phyloP scores from a whole-genome alignment of 2,888 invertebrate species.

The Stenotaenia linearis region DNA sequence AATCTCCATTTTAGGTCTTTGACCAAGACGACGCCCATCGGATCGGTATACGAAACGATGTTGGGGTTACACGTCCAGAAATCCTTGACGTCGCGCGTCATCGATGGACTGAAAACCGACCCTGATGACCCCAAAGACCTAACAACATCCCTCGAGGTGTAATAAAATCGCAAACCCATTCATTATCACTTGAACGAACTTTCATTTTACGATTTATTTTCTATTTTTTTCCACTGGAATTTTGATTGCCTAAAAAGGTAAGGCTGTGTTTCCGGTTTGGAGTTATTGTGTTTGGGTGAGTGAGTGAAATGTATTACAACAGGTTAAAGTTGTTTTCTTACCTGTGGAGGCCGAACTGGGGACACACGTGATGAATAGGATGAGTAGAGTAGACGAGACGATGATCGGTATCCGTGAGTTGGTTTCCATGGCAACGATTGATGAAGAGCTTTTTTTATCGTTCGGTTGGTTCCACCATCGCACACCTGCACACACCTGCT shows the following conservation, averaged over 20 bases:
- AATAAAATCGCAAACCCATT: neutral
- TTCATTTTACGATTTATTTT: neutral
- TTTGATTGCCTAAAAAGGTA: neutral
- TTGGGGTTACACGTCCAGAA: neutral
- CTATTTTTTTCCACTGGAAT: neutral
- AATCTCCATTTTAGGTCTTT: constrained; percentile 24
- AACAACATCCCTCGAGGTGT: neutral
- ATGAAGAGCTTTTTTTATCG: neutral
- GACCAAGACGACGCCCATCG: constrained; percentile 13
- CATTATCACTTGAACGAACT: neutral
- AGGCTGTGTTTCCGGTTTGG: neutral
- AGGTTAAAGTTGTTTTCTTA: neutral
- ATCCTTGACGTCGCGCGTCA: constrained; percentile 21
- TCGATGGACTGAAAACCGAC: constrained; percentile 16
- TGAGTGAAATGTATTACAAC: neutral
- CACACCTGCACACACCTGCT: constrained; percentile 13
- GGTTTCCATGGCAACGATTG: constrained; percentile 1
- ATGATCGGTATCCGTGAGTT: constrained; percentile 18
- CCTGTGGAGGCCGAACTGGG: neutral
- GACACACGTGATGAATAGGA: neutral
- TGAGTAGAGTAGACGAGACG: neutral
- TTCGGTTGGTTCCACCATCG: constrained; percentile 13
- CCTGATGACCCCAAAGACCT: neutral
- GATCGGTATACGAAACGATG: neutral
- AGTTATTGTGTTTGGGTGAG: neutral